A percentile compares a stretch with the other conserved stretches of the same genome.
phyloP scores from a whole-genome alignment of 2,888 invertebrate genomes.

The Romanomermis culicivorax region DNA sequence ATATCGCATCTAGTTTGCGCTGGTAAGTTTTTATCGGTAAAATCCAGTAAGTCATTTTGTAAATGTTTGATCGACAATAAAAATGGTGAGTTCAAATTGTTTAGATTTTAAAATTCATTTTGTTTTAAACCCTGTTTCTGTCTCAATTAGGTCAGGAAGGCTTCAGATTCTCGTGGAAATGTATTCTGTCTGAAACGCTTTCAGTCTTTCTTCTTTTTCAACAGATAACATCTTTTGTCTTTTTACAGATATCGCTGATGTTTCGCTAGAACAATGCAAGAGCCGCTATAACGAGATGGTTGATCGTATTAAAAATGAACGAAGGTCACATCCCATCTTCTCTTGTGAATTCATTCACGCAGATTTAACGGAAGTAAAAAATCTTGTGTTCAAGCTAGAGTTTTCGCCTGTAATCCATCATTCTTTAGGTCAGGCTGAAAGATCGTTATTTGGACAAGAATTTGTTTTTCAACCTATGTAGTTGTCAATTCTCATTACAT shows the following conservation, averaged over 20 bases:
- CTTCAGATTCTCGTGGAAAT: too few relatives aligned
- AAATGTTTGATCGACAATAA: too few relatives aligned
- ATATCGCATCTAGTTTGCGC: constrained; percentile 21
- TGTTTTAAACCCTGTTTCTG: too few relatives aligned
- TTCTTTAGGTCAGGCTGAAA: constrained; percentile 12
- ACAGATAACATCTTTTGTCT: neutral
- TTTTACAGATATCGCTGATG: constrained; percentile 54
- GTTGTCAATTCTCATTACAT: constrained; percentile 95
- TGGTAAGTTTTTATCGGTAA: constrained; percentile 9
- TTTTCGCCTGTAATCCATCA: neutral
- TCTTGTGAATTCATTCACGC: constrained; percentile 70
- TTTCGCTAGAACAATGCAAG: constrained; percentile 73
- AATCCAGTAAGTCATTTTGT: too few relatives aligned
- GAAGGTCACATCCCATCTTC: constrained; percentile 35
- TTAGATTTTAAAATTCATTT: too few relatives aligned
- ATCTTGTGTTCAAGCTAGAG: too few relatives aligned
- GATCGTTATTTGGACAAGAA: constrained; percentile 38
- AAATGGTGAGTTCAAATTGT: too few relatives aligned
- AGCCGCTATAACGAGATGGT: constrained; percentile 54
- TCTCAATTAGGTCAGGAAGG: too few relatives aligned
- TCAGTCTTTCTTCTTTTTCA: too few relatives aligned
- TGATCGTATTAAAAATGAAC: constrained; percentile 19
- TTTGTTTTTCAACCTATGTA: constrained; percentile 61
- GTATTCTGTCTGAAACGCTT: too few relatives aligned
- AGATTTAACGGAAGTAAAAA: constrained; percentile 64